Evolutionary conservation across 1,140 invertebrate species (phyloP).

Genomic region (Tetramorium parvispinum): DNA sequence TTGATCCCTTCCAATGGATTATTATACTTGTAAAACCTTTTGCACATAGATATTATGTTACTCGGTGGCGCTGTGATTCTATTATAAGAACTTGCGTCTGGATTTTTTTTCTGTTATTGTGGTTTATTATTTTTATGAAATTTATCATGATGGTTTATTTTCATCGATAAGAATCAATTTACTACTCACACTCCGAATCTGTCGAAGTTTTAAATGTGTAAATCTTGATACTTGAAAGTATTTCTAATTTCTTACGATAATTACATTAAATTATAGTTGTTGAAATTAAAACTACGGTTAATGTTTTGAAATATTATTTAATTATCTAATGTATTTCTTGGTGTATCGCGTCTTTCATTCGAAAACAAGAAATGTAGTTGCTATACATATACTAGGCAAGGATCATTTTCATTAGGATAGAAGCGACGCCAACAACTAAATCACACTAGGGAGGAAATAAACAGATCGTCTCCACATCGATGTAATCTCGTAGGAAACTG

Average conservation of each 20-base stretch:
- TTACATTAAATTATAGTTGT: neutral
- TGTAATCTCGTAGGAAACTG: slow-evolving; percentile 66
- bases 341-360: neutral
- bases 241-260: neutral
- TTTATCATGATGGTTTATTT: neutral
- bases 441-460: slow-evolving; percentile 32
- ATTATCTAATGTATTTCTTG: neutral
- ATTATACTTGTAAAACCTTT: neutral
- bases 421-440: neutral
- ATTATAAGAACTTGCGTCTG: slow-evolving; percentile 14
- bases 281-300: neutral
- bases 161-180: slow-evolving; percentile 23
- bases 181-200: neutral
- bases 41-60: slow-evolving; percentile 4
- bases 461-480: slow-evolving; percentile 52
- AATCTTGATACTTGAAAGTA: neutral
- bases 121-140: slow-evolving; percentile 38
- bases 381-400: neutral
- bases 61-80: neutral
- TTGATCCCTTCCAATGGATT: neutral
- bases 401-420: slow-evolving; percentile 37
- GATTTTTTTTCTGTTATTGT: slow-evolving; percentile 6
- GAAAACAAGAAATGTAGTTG: neutral
- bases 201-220: neutral
- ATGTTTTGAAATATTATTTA: neutral